Percentiles rank a stretch among this genome's conserved stretches.
phyloP scores from a whole-genome alignment of 2,888 invertebrate genomes.

The Agapetus fuscipes region DNA sequence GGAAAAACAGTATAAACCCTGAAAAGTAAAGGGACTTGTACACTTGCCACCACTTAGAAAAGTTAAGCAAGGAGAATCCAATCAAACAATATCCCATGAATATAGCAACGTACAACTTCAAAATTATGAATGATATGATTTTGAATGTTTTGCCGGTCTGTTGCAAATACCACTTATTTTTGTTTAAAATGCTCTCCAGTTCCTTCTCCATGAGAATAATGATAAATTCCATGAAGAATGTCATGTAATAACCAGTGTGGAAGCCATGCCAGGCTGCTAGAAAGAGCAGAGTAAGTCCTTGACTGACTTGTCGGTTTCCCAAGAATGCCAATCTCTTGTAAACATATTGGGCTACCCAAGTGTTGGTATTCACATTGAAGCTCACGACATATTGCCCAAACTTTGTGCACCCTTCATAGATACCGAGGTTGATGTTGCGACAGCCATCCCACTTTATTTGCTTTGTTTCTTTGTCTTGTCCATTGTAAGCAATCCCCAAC shows the following conservation, averaged over 20 bases:
- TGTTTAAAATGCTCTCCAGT: constrained; percentile 45
- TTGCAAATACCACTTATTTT: too few species aligned
- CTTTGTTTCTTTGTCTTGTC: constrained; percentile 43
- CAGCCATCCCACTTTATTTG: constrained; percentile 74
- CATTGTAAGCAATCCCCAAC: constrained; percentile 78
- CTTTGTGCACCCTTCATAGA: constrained; percentile 74
- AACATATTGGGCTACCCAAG: constrained; percentile 88
- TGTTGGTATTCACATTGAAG: constrained; percentile 94
- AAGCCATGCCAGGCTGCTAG: constrained; percentile 95
- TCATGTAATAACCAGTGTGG: constrained; percentile 87
- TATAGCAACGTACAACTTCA: constrained; percentile 65
- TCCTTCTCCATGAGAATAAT: constrained; percentile 81
- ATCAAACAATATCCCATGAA: constrained; percentile 78
- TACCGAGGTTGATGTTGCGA: constrained; percentile 73
- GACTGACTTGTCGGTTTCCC: constrained; percentile 73
- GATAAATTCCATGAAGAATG: constrained; percentile 86
- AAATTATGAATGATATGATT: constrained; percentile 50
- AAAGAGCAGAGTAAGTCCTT: constrained; percentile 72
- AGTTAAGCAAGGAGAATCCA: constrained; percentile 64
- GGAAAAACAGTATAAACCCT: constrained; percentile 56
- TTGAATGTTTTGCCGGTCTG: too few species aligned
- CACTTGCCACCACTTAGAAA: constrained; percentile 55
- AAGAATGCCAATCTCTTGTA: constrained; percentile 90
- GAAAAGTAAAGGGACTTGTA: constrained; percentile 57
- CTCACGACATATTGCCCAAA: constrained; percentile 83